Conservation (phyloP, 1,140 invertebrate genomes). For the Notospermus geniculatus region DNA sequence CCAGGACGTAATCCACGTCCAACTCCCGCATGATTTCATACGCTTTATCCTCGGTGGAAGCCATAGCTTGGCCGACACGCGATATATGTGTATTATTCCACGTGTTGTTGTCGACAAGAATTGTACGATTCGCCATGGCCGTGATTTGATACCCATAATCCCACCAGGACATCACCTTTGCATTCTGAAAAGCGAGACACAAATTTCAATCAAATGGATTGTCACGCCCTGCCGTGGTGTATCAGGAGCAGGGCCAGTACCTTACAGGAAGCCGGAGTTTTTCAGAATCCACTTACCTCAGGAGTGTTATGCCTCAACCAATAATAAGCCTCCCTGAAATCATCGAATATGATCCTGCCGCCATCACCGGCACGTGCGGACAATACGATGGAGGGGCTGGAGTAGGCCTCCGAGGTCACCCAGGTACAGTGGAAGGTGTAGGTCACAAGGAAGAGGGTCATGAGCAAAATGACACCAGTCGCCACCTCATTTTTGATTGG, state of each 20-base stretch:
- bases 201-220: no score
- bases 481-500: constrained; percentile 87
- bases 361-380: constrained; percentile 93
- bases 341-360: constrained; percentile 93
- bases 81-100: constrained; percentile 99
- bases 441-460: constrained; percentile 81
- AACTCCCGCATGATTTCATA: constrained; percentile 97
- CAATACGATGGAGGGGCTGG: constrained; percentile 93
- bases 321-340: constrained; percentile 97
- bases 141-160: constrained; percentile 99
- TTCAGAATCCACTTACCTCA: constrained; percentile 41
- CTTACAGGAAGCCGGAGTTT: no score
- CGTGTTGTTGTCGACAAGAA: constrained; percentile 98
- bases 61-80: constrained; percentile 90
- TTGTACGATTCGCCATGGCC: constrained; percentile 97
- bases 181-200: constrained; percentile 65
- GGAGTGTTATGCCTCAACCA: constrained; percentile 97
- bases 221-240: no score
- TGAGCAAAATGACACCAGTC: constrained; percentile 77
- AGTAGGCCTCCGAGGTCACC: constrained; percentile 99
- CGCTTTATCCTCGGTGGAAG: constrained; percentile 90
- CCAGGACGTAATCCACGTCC: constrained; percentile 96
- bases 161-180: constrained; percentile 99
- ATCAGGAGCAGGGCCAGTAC: no score
- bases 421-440: constrained; percentile 98